Evolutionary conservation across 2,797 vertebrate species (phyloP).

Genomic region (Scyliorhinus canicula): DNA sequence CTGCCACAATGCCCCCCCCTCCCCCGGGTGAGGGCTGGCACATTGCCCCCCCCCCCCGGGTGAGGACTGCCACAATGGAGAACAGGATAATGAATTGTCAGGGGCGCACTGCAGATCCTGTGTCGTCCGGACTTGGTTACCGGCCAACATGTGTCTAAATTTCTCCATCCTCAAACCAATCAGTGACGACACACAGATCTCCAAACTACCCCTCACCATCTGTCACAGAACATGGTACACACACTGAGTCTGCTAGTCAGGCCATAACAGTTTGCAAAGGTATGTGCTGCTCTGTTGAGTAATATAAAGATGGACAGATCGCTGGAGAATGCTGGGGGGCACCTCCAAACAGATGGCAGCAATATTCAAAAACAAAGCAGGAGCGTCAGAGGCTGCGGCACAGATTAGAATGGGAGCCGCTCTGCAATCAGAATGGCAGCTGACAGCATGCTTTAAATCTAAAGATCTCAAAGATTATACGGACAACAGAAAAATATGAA

Average conservation of each 20-base stretch:
- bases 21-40: not conserved
- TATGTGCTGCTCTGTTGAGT: not conserved
- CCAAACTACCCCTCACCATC: not conserved
- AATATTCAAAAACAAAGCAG: not conserved
- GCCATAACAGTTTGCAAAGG: not conserved
- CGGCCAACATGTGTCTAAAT: slow-evolving; percentile 1
- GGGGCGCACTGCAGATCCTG: not conserved
- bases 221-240: not conserved
- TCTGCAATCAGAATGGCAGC: too few species aligned
- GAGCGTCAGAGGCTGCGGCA: not conserved
- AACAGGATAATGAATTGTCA: not conserved
- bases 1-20: not conserved
- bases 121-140: not conserved
- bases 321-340: not conserved
- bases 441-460: not conserved
- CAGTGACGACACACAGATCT: not conserved
- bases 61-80: not conserved
- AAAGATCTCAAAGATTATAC: not conserved
- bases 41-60: not conserved
- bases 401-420: not conserved
- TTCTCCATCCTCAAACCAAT: not conserved
- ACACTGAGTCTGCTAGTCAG: not conserved
- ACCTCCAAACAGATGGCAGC: not conserved
- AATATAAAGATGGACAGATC: not conserved
- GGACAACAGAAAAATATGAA: not conserved